A percentile compares a stretch with the other conserved stretches of the same genome.
phyloP scores from a whole-genome alignment of 2,797 vertebrate species.

The Labeo calbasu region DNA sequence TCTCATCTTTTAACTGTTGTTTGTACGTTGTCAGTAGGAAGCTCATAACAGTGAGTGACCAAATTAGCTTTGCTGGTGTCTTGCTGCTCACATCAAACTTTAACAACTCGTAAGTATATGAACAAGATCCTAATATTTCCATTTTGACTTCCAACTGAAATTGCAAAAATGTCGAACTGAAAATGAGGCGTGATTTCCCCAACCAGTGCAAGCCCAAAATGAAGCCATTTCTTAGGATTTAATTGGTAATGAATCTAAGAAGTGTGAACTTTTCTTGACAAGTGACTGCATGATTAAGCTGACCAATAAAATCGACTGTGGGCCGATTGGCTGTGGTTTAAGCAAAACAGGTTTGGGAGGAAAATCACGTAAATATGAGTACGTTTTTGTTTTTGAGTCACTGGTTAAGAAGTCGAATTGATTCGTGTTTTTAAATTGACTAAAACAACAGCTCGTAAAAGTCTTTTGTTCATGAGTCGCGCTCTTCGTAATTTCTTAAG shows the following conservation, averaged over 20 bases:
- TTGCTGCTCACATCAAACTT: conserved; percentile 12
- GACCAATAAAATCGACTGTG: background rate
- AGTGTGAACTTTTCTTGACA: background rate
- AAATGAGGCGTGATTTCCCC: background rate
- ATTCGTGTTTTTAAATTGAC: background rate
- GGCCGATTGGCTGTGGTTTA: background rate
- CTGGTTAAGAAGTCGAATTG: background rate
- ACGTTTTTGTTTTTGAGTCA: background rate
- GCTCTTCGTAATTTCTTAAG: too few species aligned
- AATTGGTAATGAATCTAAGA: background rate
- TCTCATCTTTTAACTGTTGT: conserved; percentile 51
- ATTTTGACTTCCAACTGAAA: background rate
- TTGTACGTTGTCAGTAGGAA: background rate
- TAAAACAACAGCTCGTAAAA: background rate
- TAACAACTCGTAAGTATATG: background rate
- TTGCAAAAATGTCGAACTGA: background rate
- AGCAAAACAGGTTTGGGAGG: background rate
- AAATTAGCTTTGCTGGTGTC: conserved; percentile 1
- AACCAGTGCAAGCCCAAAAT: background rate
- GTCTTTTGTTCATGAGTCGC: background rate
- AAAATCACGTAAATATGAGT: background rate
- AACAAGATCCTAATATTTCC: background rate
- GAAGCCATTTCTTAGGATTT: background rate
- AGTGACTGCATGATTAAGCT: background rate
- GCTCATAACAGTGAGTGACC: conserved; percentile 8